A percentile compares a stretch with the other conserved stretches of the same genome.
These are phyloP conservation scores for Pygathrix nemaeus DNA, from an alignment of 2,113 vertebrate genomes.

Conservation along the genomic window DNA sequence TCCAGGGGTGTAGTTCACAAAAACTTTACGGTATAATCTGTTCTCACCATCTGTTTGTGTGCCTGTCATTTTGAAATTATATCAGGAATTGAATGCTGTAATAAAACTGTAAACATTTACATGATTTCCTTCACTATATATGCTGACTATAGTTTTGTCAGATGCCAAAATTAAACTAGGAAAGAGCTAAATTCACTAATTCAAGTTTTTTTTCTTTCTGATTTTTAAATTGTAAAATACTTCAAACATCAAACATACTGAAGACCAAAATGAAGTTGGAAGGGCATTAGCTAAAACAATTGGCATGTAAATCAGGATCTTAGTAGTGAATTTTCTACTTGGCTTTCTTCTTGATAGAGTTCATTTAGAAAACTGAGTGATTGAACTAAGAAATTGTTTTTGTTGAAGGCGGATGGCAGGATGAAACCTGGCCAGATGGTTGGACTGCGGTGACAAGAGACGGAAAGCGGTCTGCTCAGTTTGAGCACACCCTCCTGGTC, in stretches of 20 bases:
- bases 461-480: slow-evolving; percentile 97
- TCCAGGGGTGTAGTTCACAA: not conserved
- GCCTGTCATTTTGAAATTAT: not conserved
- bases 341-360: not conserved
- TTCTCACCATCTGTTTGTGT: not conserved
- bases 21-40: not conserved
- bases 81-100: not conserved
- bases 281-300: not conserved
- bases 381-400: not conserved
- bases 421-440: slow-evolving; percentile 98
- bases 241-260: not conserved
- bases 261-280: not conserved
- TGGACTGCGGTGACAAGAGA: slow-evolving; percentile 98
- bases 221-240: not conserved
- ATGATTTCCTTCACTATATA: not conserved
- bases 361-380: not conserved
- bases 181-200: not conserved
- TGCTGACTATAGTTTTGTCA: not conserved
- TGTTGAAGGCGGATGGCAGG: slow-evolving; percentile 95
- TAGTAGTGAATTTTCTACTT: not conserved
- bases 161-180: not conserved
- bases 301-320: not conserved
- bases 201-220: not conserved
- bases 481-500: slow-evolving; percentile 97
- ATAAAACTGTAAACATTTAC: not conserved